A percentile compares a stretch with the other conserved stretches of the same genome.
Evolutionary conservation across 2,113 vertebrate species (phyloP).

Genomic region (Xenopus borealis): DNA sequence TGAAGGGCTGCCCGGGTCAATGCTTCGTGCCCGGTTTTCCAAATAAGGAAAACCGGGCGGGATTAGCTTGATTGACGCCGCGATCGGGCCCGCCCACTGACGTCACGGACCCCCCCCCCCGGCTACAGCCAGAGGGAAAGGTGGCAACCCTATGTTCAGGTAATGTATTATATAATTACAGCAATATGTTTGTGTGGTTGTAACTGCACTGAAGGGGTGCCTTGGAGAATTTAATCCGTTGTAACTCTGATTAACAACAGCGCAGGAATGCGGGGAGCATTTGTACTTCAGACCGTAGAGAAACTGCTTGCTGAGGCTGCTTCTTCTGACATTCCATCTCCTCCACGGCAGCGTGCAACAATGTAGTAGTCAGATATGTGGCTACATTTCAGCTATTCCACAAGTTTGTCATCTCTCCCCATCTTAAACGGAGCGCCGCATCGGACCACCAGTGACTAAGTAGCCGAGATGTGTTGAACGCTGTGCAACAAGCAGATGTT

Average conservation of each 20-base stretch:
- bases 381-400: constrained; percentile 20
- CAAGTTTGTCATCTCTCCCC: constrained; percentile 17
- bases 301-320: not conserved
- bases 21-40: too few species aligned
- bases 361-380: not conserved
- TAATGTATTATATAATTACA: too few species aligned
- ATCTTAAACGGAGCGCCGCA: constrained; percentile 4
- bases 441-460: constrained; percentile 38
- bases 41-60: too few species aligned
- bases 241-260: not conserved
- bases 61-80: too few species aligned
- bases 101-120: too few species aligned
- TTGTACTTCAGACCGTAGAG: not conserved
- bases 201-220: not conserved
- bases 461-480: constrained; percentile 32
- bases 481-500: constrained; percentile 38
- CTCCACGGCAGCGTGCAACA: constrained; percentile 1
- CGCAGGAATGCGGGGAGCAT: not conserved
- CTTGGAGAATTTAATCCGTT: not conserved
- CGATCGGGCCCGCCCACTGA: too few species aligned
- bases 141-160: too few species aligned
- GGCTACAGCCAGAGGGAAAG: too few species aligned
- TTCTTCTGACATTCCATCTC: constrained; percentile 3
- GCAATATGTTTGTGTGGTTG: too few species aligned
- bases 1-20: too few species aligned